Evolutionary conservation across 2,888 invertebrate genomes (phyloP).

Genomic region (Drosophila anomalata): DNA sequence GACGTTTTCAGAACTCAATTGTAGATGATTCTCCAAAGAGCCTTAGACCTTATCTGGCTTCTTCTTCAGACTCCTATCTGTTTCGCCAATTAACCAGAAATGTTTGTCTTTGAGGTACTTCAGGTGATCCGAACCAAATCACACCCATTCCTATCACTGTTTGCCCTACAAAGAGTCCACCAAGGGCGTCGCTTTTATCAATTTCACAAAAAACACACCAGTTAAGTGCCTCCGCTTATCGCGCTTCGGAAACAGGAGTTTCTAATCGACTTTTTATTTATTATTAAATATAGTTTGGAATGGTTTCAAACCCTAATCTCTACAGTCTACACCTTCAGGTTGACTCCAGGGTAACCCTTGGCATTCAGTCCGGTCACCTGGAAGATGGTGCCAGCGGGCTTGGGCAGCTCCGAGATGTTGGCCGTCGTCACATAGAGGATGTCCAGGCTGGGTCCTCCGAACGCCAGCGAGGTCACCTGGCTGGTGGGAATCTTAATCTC

Average conservation of each 20-base stretch:
- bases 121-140: not conserved
- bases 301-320: not conserved
- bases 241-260: not conserved
- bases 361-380: conserved; percentile 86
- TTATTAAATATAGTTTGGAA: too few relatives aligned
- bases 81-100: conserved; percentile 2
- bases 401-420: conserved; percentile 66
- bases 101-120: not conserved
- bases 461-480: conserved; percentile 89
- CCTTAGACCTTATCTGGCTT: not conserved
- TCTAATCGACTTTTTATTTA: too few relatives aligned
- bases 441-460: conserved; percentile 88
- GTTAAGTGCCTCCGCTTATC: conserved; percentile 31
- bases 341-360: conserved; percentile 84
- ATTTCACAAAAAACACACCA: conserved; percentile 18
- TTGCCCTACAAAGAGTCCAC: conserved; percentile 25
- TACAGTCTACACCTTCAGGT: conserved; percentile 50
- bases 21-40: conserved; percentile 6
- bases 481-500: conserved; percentile 87
- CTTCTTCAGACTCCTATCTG: conserved; percentile 2
- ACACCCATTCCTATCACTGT: conserved; percentile 3
- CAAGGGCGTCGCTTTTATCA: conserved; percentile 26
- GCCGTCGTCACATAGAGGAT: conserved; percentile 89
- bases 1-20: not conserved
- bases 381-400: conserved; percentile 86